Percentiles rank a stretch among this genome's conserved stretches.
Conservation (phyloP, 2,797 vertebrate species). For the Hyperoplus lanceolatus region DNA sequence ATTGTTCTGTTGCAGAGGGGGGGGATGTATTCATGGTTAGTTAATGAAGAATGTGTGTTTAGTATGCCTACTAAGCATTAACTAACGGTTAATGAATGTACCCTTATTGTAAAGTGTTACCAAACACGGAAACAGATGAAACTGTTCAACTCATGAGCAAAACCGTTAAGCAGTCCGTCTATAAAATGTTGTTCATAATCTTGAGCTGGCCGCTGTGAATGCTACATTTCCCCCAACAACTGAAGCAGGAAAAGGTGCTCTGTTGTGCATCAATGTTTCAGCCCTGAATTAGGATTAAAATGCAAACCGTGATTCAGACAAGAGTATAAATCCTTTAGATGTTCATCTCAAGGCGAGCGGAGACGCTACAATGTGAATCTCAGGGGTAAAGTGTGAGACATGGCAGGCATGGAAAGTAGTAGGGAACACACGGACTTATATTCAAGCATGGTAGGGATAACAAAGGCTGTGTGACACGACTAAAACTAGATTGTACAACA, state of each 20-base stretch:
- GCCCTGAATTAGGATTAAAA: slow-evolving; percentile 9
- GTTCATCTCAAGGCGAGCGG: slow-evolving; percentile 10
- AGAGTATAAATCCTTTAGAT: not conserved
- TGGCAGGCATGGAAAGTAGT: not conserved
- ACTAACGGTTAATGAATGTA: no score
- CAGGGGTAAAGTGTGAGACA: not conserved
- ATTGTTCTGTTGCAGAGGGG: no score
- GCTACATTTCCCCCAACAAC: not conserved
- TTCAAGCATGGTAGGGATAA: not conserved
- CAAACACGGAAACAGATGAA: not conserved
- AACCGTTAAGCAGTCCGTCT: not conserved
- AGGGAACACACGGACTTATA: not conserved
- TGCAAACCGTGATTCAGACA: not conserved
- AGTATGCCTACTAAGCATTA: no score
- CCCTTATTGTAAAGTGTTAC: no score
- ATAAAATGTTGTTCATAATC: no score
- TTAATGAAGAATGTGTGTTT: no score
- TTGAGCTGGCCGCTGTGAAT: not conserved
- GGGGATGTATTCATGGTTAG: no score
- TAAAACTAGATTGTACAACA: no score
- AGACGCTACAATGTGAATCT: slow-evolving; percentile 6
- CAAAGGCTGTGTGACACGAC: not conserved
- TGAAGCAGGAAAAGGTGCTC: not conserved
- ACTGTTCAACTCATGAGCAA: not conserved
- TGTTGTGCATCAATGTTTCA: not conserved